Conservation (phyloP, 2,113 vertebrate genomes). For the Labrus mixtus region DNA sequence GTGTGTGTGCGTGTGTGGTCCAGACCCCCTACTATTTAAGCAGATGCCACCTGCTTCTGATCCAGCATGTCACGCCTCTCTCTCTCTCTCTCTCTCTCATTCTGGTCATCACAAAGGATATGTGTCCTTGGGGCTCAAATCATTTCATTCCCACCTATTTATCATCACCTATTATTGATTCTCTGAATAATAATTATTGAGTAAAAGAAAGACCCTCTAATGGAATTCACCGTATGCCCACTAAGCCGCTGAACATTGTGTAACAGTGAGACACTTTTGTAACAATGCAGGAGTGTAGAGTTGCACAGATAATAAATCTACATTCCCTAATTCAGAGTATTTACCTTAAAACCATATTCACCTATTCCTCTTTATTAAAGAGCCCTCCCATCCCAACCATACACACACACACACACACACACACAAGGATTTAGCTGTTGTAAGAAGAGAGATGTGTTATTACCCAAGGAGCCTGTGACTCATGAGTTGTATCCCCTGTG, state of each 20-base stretch:
- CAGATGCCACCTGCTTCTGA: constrained; percentile 57
- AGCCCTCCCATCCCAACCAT: too few species aligned
- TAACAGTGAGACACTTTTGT: too few species aligned
- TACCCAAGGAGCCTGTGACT: neutral
- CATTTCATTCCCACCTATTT: neutral
- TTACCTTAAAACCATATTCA: too few species aligned
- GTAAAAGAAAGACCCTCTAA: neutral
- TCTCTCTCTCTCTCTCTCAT: neutral
- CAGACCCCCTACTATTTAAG: constrained; percentile 44
- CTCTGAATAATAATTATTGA: neutral
- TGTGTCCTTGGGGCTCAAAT: constrained; percentile 30
- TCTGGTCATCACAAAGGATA: constrained; percentile 3
- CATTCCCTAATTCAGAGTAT: too few species aligned
- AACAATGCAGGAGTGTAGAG: too few species aligned
- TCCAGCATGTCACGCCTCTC: constrained; percentile 27
- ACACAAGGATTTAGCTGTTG: neutral
- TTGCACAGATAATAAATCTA: too few species aligned
- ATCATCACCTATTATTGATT: neutral
- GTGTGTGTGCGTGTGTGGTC: constrained; percentile 25
- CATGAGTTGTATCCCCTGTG: neutral
- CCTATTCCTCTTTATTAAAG: too few species aligned
- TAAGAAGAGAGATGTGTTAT: neutral
- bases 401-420: too few species aligned
- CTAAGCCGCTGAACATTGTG: neutral
- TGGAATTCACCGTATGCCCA: neutral